phyloP scores from a whole-genome alignment of 2,888 invertebrate species.

The Brachyopa scutellaris region DNA sequence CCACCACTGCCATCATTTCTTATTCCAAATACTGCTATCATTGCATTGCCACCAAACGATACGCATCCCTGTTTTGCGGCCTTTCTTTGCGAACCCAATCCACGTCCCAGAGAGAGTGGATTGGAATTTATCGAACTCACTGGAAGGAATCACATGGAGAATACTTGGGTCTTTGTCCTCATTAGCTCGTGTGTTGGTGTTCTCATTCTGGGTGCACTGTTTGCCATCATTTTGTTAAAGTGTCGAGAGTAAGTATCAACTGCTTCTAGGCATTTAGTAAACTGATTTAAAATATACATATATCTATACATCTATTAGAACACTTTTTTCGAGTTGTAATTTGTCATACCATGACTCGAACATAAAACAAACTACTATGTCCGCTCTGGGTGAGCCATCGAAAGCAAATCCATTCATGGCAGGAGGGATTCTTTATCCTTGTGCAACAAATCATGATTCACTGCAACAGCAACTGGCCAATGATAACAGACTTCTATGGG shows the following conservation, averaged over 20 bases:
- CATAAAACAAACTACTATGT: slow-evolving; percentile 84
- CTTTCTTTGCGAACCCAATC: slow-evolving; percentile 85
- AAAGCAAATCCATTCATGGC: slow-evolving; percentile 82
- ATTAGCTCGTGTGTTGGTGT: slow-evolving; percentile 91
- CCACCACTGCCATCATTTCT: slow-evolving; percentile 92
- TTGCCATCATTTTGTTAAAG: slow-evolving; percentile 90
- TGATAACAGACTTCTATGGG: slow-evolving; percentile 90
- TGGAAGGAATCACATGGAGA: slow-evolving; percentile 85
- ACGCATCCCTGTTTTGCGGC: slow-evolving; percentile 86
- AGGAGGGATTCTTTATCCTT: slow-evolving; percentile 85
- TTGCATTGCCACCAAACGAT: slow-evolving; percentile 82
- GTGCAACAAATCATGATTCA: slow-evolving; percentile 82
- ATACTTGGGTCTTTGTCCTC: slow-evolving; percentile 91
- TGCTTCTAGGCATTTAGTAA: no score
- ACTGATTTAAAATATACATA: no score
- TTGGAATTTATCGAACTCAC: slow-evolving; percentile 92
- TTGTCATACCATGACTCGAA: slow-evolving; percentile 81
- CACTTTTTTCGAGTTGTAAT: slow-evolving; percentile 78
- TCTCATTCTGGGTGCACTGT: slow-evolving; percentile 88
- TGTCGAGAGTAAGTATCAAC: slow-evolving; percentile 89
- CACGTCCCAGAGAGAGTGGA: slow-evolving; percentile 84
- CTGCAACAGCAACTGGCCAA: slow-evolving; percentile 83
- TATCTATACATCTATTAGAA: slow-evolving; percentile 52
- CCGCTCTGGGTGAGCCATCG: slow-evolving; percentile 83
- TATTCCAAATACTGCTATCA: slow-evolving; percentile 78